Percentiles rank a stretch among this genome's conserved stretches.
These are phyloP conservation scores for Cantharis rufa DNA, from an alignment of 2,888 invertebrate genomes.

Conservation along the genomic window DNA sequence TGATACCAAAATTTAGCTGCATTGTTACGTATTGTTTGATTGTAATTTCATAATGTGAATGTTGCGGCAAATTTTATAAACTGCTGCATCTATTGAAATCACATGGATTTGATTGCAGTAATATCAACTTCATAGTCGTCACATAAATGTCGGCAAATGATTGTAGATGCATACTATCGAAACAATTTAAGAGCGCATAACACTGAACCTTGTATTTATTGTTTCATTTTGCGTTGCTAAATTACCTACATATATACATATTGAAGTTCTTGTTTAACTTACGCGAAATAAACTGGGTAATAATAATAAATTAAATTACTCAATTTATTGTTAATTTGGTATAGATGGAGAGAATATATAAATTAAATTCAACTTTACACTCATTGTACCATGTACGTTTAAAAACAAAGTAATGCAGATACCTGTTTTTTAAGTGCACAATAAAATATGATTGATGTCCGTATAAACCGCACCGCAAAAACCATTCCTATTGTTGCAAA, in stretches of 20 bases:
- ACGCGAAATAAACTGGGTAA: not conserved
- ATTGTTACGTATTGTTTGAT: not conserved
- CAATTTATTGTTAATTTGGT: not conserved
- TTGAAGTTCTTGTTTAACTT: not conserved
- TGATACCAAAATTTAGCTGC: not conserved
- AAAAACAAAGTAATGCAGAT: not conserved
- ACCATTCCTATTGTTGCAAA: not conserved
- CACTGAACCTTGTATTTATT: not conserved
- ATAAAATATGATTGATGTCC: not conserved
- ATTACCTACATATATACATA: not conserved
- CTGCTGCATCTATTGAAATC: not conserved
- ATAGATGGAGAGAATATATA: not conserved
- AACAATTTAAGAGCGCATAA: not conserved
- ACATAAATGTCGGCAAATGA: not conserved
- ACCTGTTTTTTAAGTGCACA: not conserved
- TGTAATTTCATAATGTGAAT: not conserved
- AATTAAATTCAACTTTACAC: not conserved
- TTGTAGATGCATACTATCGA: not conserved
- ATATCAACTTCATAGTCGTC: not conserved
- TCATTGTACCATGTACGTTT: not conserved
- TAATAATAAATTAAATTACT: not conserved
- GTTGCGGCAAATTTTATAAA: not conserved
- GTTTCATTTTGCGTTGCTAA: not conserved
- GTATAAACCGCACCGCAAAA: not conserved
- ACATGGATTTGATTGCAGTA: not conserved